Evolutionary conservation across 2,113 vertebrate species (phyloP), one percentile per base, ranked within the genome.

Genomic region (Ceyx cyanopectus): DNA sequence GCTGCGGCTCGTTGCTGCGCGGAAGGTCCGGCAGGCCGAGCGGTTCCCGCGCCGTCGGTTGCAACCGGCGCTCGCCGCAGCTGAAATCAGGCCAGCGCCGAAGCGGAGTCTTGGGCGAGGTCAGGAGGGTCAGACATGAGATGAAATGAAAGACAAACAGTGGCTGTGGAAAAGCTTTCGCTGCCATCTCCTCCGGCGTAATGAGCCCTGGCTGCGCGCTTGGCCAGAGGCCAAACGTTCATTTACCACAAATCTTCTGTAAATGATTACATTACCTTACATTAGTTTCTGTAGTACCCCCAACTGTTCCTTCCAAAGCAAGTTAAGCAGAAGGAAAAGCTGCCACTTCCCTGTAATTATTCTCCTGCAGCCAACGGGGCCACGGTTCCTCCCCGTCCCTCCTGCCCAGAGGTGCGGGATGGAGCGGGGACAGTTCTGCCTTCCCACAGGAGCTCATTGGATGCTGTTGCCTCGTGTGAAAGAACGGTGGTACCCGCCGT

Each of bases 191-290:
- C 95, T 87, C 93, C 20, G 29, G 81, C 60, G 29, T 97, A 97
- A 97, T 96, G 96, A 97, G 96, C 91, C 92, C 94, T 97, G 94
- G 84, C 96, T 97, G 96, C 3, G 82, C 15, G 66, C 93, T 89
- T 97, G 96, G 96, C 54, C 81, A 20, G 30, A 51, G 76, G 95
- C 96, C 96, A 97, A 88, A 60, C 91, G 22, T 85, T 92, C 96
- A 94, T 95, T 96, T 88, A 46, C 93, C 93, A 91, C 92, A 93
- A 94, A 95, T 94, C 96, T 96, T 81, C 93, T 97, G 96, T 97
- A 97, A 97, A 95, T 95, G 96, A 96, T 97, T 90, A 95, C 94
- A 96, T 97, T 97, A 96, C 96, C 96, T 93, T 96, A 43, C 95
- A 89, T 83, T 84, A 57, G 91, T 89, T 94, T 93, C 93, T 96